Percentiles rank a stretch among this genome's conserved stretches.
These are phyloP conservation scores for Macrophya alboannulata DNA, from an alignment of 2,888 invertebrate species.

Conservation along the genomic window DNA sequence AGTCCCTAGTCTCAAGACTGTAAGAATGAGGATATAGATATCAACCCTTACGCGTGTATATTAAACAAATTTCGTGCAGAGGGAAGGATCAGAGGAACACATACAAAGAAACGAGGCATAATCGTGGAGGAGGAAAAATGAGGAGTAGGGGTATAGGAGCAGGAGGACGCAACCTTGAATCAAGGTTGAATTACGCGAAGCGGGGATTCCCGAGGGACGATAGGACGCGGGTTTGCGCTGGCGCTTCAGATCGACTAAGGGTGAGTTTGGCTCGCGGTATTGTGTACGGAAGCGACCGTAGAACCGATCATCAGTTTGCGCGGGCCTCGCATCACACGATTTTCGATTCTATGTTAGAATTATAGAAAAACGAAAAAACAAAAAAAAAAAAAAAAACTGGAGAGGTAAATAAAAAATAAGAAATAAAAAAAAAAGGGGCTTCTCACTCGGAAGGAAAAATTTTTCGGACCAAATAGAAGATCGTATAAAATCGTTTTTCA, in stretches of 20 bases:
- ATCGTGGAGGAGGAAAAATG: background rate
- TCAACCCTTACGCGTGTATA: background rate
- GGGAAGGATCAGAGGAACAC: background rate
- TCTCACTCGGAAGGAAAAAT: background rate
- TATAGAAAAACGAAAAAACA: background rate
- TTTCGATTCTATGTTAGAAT: constrained; percentile 6
- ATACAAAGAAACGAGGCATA: background rate
- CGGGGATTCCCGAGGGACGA: constrained; percentile 49
- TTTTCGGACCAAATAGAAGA: background rate
- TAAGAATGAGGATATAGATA: background rate
- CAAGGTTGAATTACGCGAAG: constrained; percentile 25
- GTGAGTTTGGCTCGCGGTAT: background rate
- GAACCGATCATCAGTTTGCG: constrained; percentile 45
- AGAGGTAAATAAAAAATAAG: background rate
- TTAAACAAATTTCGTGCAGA: background rate
- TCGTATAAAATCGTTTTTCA: no score
- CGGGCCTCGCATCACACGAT: background rate
- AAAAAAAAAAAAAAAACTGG: background rate
- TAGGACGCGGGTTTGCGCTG: constrained; percentile 38
- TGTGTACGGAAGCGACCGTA: background rate
- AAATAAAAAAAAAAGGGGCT: background rate
- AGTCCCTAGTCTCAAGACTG: background rate
- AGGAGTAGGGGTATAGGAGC: background rate
- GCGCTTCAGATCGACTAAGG: constrained; percentile 12
- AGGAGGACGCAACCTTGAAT: background rate